Evolutionary conservation across 2,113 vertebrate genomes (phyloP).

Genomic region (Callipepla squamata): DNA sequence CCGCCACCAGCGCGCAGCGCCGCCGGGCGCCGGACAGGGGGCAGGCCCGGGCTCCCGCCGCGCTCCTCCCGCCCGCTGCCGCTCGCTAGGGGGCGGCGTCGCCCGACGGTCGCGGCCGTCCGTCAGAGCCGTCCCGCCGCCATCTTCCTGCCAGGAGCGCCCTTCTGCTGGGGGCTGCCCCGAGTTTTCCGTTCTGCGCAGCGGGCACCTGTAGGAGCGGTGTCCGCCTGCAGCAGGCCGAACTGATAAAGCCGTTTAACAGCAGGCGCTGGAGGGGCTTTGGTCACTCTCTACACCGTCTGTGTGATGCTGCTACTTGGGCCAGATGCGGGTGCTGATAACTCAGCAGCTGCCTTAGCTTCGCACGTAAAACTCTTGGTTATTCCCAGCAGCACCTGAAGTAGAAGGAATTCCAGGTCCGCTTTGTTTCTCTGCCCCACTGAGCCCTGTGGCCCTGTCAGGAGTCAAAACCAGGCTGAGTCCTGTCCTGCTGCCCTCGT

Average conservation of each 20-base stretch:
- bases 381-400: neutral
- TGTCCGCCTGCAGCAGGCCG: neutral
- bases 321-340: neutral
- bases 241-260: neutral
- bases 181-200: neutral
- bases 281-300: neutral
- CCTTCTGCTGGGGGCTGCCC: too few relatives aligned
- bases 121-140: neutral
- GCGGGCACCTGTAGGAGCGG: neutral
- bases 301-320: neutral
- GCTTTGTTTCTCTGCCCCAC: neutral
- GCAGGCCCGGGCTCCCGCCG: rapidly evolving
- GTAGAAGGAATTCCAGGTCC: neutral
- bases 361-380: neutral
- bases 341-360: neutral
- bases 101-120: neutral
- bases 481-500: neutral
- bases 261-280: neutral
- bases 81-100: conserved; percentile 5
- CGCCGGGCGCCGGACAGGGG: neutral
- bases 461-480: neutral
- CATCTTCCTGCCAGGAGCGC: neutral
- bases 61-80: neutral
- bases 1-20: too few relatives aligned
- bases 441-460: neutral